Conservation (phyloP, 23 tunicate genomes). For the Ascidia mentula region DNA sequence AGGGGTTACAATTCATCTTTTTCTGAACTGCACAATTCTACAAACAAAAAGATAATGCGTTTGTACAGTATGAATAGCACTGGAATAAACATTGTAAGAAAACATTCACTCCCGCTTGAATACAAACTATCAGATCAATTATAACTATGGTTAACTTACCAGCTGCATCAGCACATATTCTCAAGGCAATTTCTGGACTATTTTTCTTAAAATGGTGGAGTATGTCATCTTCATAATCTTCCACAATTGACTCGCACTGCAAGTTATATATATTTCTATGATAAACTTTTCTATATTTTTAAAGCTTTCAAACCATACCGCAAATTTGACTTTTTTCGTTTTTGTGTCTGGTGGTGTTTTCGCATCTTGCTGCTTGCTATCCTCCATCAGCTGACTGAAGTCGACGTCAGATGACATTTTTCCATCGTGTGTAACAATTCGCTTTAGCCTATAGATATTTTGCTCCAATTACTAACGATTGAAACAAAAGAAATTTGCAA, state of each 20-base stretch:
- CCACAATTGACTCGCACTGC: constrained; percentile 80
- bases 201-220: constrained; percentile 40
- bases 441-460: constrained; percentile 67
- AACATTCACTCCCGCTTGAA: no score
- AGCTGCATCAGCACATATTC: constrained; percentile 70
- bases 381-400: constrained; percentile 70
- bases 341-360: constrained; percentile 86
- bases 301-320: constrained; percentile 24
- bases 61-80: no score
- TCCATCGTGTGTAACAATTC: constrained; percentile 99
- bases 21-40: constrained; percentile 25
- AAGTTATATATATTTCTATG: neutral
- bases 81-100: no score
- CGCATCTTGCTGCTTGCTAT: constrained; percentile 37
- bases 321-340: constrained; percentile 72
- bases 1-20: constrained; percentile 30
- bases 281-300: neutral
- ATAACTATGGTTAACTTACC: constrained; percentile 12
- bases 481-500: no score
- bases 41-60: neutral
- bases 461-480: no score
- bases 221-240: constrained; percentile 86
- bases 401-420: constrained; percentile 88
- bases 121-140: no score
- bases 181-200: constrained; percentile 22